Percentiles rank a stretch among this genome's conserved stretches.
These are phyloP conservation scores for Pteria penguin DNA, from an alignment of 2,888 invertebrate species.

Conservation along the genomic window DNA sequence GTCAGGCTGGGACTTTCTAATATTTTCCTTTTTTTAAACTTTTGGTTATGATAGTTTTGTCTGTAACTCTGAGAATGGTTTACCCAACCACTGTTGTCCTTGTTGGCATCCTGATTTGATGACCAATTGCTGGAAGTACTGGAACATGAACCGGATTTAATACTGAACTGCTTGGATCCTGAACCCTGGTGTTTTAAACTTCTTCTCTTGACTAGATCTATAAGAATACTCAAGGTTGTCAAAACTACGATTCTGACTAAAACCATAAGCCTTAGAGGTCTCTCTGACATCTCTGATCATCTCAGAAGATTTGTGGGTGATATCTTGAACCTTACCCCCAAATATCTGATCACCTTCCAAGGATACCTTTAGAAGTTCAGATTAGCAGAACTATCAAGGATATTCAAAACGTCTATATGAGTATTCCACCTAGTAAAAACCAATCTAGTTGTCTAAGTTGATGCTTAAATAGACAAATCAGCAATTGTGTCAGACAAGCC, in stretches of 20 bases:
- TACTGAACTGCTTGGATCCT: too few species aligned
- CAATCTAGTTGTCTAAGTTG: background rate
- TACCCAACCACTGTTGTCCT: too few species aligned
- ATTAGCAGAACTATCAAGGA: background rate
- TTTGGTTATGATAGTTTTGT: too few species aligned
- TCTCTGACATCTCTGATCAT: conserved; percentile 6
- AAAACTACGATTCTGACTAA: background rate
- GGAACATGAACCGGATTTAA: too few species aligned
- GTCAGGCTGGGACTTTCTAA: conserved; percentile 6
- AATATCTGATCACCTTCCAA: background rate
- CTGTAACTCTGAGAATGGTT: too few species aligned
- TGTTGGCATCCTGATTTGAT: too few species aligned
- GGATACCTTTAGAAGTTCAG: background rate
- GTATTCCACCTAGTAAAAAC: conserved; percentile 3
- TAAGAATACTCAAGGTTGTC: too few species aligned
- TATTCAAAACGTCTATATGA: conserved; percentile 9
- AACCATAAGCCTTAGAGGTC: background rate
- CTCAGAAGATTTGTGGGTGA: conserved; percentile 14
- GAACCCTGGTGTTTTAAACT: too few species aligned
- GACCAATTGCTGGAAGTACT: too few species aligned
- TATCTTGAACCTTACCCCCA: conserved; percentile 3
- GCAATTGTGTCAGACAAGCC: conserved; percentile 1
- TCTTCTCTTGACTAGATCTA: background rate
- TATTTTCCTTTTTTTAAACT: conserved; percentile 4
- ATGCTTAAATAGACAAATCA: conserved; percentile 6